Conservation (phyloP, 2,888 invertebrate genomes). For the Lagria hirta region DNA sequence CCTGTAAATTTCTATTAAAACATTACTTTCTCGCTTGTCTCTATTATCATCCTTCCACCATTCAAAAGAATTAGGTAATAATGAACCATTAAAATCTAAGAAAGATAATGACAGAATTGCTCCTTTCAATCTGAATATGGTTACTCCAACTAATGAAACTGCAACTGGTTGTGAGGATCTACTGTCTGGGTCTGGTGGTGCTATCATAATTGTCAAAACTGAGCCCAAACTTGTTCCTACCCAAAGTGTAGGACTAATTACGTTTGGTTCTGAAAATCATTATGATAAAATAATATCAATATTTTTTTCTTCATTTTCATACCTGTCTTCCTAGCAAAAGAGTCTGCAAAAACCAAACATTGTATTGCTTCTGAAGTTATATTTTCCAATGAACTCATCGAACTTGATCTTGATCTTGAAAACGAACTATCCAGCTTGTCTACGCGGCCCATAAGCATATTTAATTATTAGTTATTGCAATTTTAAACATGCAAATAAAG, state of each 20-base stretch:
- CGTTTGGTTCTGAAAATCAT: slow-evolving; percentile 70
- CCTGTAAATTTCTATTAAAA: slow-evolving; percentile 1
- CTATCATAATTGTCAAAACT: slow-evolving; percentile 88
- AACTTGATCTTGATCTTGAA: slow-evolving; percentile 94
- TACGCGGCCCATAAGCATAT: slow-evolving; percentile 70
- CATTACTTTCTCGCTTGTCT: slow-evolving; percentile 57
- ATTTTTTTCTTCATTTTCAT: slow-evolving; percentile 36
- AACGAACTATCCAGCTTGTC: slow-evolving; percentile 97
- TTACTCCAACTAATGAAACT: slow-evolving; percentile 92
- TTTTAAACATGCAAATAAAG: slow-evolving; percentile 2
- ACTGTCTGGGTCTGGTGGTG: slow-evolving; percentile 76
- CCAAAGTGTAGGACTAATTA: slow-evolving; percentile 89
- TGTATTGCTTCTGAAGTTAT: slow-evolving; percentile 94
- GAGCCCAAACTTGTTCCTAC: slow-evolving; percentile 97
- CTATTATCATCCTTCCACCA: slow-evolving; percentile 89
- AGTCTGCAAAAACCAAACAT: slow-evolving; percentile 94
- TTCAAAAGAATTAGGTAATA: slow-evolving; percentile 88
- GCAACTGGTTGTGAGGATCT: slow-evolving; percentile 84
- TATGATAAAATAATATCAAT: slow-evolving; percentile 14
- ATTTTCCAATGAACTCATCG: slow-evolving; percentile 97
- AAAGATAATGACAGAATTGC: slow-evolving; percentile 93
- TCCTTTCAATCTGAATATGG: slow-evolving; percentile 95
- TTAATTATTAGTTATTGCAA: slow-evolving; percentile 32
- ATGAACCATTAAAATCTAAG: slow-evolving; percentile 90
- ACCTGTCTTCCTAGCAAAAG: slow-evolving; percentile 94